Evolutionary conservation across 2,888 invertebrate species (phyloP), one percentile per base, ranked within the genome.

Genomic region (Biston stratarius): DNA sequence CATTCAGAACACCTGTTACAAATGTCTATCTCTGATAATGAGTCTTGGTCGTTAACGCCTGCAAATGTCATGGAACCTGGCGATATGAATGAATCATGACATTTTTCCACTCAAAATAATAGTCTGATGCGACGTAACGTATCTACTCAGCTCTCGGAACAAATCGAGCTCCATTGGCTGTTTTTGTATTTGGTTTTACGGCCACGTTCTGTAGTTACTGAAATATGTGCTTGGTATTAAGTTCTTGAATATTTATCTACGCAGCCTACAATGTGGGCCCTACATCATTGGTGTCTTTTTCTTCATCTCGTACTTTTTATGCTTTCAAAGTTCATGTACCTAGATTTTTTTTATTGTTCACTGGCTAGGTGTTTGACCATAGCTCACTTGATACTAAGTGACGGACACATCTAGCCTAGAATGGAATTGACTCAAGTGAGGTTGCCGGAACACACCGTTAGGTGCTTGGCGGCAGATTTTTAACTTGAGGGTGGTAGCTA

Each of bases 51-150:
- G 63, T 65, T 65, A 52, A 44, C 64, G 36, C 49, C 59, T 34
- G 42, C 42, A 36, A 57, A 60, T 60, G 69, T 69, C 69, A 62
- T 63, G 36, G 65, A 65, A 69, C 69, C 47, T 60, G 49, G 69
- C 60, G 15, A 47, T 48, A 60, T 64, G 61, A 58, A 61, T 69
- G 64, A 68, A 57, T 57, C 24, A 52, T 53, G 58, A 52, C 47
- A 44, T 42, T 52, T 38, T 53, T 10, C 44, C 51, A 44, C 47
- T 60, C 55, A 65, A 60, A 60, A 65, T 60, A 66, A 61, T 57
- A 61, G 44, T 44, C 11, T 56, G 12, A 60, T 55, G 61, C 55
- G 60, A 56, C 55, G 60, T 60, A 49, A 65, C 55, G 42, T 47
- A 55, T 60, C 14, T 49, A 49, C 49, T 44, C 55, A 24, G 55